Base-by-base conservation (phyloP, 92 coral and sea anemone genomes). In the Porites rus region DNA sequence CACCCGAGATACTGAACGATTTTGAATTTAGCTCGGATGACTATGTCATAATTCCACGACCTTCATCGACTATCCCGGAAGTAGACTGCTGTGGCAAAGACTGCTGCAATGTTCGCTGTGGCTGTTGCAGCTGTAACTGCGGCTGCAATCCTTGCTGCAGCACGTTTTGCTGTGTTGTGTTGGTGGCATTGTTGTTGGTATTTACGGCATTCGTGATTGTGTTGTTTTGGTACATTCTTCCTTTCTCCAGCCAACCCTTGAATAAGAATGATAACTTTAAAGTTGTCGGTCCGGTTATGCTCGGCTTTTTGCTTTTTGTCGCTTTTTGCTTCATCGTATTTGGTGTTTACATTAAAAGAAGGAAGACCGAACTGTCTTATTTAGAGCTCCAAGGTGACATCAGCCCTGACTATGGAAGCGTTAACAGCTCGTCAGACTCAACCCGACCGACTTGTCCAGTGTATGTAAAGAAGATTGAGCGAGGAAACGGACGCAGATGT, bases 281-380 rank as follows among this genome's bases (percentile, higher is more conserved):
- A 8, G 38, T 1, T 1, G 81, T 86, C 0, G 99, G 99, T 4
- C 68, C 50, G 65, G 88, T 86, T 20, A 68, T 90, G 0, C 63
- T 90, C 10, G 71, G 14, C 1, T 10, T 62, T 16, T 67, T 88
- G 65, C 67, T 46, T 12, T 10, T 77, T 80, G 1, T 60, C 85
- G 12, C 73, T 72, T 3, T 3, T 61, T 25, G 71, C 68, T 51
- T 58, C 66, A 43, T 20, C 86, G 51, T 12, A 25, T 7, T 86
- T 80, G 51, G 61, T 65, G 28, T 63, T 71, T 69, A 46, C 43
- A n/a, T 10, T n/a, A n/a, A 10, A 5, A 38, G 46, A 56, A 51
- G 24, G 12, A 54, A 38, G 46, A 38, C 46, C 6, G 46, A 38
- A 38, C 46, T 38, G 46, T 38, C 46, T 38, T 38, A 38, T 38